Base-by-base conservation (phyloP, 64 coral and sea anemone genomes). In the Exaiptasia diaphana region DNA sequence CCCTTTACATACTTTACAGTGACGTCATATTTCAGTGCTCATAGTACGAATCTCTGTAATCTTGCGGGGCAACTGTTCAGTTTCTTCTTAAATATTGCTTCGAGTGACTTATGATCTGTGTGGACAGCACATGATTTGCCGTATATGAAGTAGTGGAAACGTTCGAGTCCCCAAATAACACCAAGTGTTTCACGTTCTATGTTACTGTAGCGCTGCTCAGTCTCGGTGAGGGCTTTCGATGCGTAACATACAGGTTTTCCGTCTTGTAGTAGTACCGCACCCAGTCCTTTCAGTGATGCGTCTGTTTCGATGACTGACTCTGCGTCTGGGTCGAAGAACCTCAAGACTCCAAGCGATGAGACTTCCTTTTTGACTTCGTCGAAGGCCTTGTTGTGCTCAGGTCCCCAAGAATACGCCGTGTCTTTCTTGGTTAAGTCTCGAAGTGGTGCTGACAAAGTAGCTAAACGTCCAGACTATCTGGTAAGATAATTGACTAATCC, bases 1-100 rank as follows among this genome's bases (percentile, higher is more conserved):
- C 84, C 84, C 33, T 48, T 68, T 5, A 87, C 74, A 53, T 77
- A 87, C 72, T n/a, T 63, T 9, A 87, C 28, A 3, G 73, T 72
- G 5, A 92, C 65, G 39, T 86, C 74, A 55, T 80, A 86, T 44
- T 90, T 90, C 0, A 75, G 41, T 49, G 79, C 70, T 70, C 88
- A 77, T 59, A 77, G 13, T 12, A 90, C 41, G 48, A 90, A 83
- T 69, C 41, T 36, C 59, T 81, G 77, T 31, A 81, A 15, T 23
- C 58, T 63, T 8, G 77, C 30, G 12, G 55, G 38, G 41, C 55
- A 40, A 1, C 27, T 48, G 56, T 6, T 62, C 4, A 67, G 58
- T 17, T 52, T 70, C 50, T 83, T 68, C 44, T 67, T 64, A 23
- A 86, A 86, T 18, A 76, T 75, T 35, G 72, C 28, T 43, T 82